These are phyloP conservation scores for Sinodicranocentrus sp. DNA, from an alignment of 2,888 invertebrate species.

Conservation along the genomic window DNA sequence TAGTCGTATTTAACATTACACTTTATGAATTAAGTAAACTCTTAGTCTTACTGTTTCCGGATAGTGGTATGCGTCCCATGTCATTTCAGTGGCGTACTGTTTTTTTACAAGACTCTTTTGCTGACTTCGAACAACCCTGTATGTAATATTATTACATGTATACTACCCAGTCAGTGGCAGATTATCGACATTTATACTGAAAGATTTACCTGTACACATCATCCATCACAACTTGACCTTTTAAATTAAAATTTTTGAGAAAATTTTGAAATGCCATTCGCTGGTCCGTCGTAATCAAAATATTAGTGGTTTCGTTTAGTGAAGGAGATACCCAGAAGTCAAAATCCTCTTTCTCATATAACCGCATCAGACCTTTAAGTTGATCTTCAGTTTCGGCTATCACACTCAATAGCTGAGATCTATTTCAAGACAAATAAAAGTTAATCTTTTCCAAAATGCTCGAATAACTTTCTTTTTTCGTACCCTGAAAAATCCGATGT, in stretches of 20 bases:
- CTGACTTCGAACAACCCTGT: conserved; percentile 52
- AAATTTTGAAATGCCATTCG: conserved; percentile 33
- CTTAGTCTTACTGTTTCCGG: conserved; percentile 60
- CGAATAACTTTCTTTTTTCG: not conserved
- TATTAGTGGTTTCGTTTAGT: conserved; percentile 82
- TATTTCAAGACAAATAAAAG: not conserved
- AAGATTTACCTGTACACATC: conserved; percentile 55
- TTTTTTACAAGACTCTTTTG: conserved; percentile 32
- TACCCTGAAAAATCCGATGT: conserved; percentile 59
- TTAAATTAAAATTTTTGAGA: conserved; percentile 40
- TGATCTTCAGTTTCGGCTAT: conserved; percentile 79
- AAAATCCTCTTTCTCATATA: conserved; percentile 79
- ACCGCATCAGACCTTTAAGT: conserved; percentile 79
- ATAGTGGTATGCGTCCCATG: conserved; percentile 67
- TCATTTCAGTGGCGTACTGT: conserved; percentile 49
- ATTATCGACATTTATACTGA: not conserved
- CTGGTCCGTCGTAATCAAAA: conserved; percentile 85
- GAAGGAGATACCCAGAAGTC: conserved; percentile 83
- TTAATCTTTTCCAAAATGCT: not conserved
- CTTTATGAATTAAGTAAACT: too few species aligned
- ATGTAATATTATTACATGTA: not conserved
- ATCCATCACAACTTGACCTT: conserved; percentile 61
- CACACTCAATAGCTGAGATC: conserved; percentile 78
- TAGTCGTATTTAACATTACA: not conserved
- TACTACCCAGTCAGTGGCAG: not conserved